These are phyloP conservation scores for Isurus oxyrinchus DNA, from an alignment of 2,113 vertebrate genomes.

Conservation along the genomic window DNA sequence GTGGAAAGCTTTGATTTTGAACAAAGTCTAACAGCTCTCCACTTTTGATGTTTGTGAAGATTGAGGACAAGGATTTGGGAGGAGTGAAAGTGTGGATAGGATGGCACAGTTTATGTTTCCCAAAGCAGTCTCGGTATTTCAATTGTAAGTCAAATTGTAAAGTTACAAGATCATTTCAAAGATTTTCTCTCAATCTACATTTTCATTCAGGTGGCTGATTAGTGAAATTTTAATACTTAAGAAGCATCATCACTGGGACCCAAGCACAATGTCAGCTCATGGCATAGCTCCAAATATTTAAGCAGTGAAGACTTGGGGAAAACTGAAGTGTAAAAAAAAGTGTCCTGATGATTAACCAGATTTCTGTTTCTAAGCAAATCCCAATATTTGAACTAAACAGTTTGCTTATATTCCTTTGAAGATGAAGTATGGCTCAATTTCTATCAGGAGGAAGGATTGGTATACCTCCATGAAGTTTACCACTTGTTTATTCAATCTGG, in stretches of 20 bases:
- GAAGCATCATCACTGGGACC: too few relatives aligned
- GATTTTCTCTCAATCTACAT: neutral
- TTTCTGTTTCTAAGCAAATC: neutral
- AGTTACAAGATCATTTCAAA: neutral
- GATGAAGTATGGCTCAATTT: too few relatives aligned
- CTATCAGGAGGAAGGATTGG: too few relatives aligned
- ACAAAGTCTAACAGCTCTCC: too few relatives aligned
- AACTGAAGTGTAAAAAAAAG: neutral
- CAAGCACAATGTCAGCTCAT: neutral
- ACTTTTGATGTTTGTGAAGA: too few relatives aligned
- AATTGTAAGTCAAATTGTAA: neutral
- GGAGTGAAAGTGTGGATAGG: too few relatives aligned
- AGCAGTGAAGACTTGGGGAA: neutral
- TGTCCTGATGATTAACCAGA: neutral
- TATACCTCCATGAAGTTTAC: too few relatives aligned
- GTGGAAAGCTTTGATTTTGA: too few relatives aligned
- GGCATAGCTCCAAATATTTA: neutral
- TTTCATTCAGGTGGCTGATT: neutral
- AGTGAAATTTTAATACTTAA: too few relatives aligned
- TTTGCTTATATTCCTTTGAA: too few relatives aligned
- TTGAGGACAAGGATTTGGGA: too few relatives aligned
- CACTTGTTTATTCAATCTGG: too few relatives aligned
- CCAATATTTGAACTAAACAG: neutral
- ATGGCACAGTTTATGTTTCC: neutral
- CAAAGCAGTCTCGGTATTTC: neutral